These are phyloP conservation scores for Steinernema hermaphroditum DNA, from an alignment of 2,888 invertebrate genomes.

Conservation along the genomic window DNA sequence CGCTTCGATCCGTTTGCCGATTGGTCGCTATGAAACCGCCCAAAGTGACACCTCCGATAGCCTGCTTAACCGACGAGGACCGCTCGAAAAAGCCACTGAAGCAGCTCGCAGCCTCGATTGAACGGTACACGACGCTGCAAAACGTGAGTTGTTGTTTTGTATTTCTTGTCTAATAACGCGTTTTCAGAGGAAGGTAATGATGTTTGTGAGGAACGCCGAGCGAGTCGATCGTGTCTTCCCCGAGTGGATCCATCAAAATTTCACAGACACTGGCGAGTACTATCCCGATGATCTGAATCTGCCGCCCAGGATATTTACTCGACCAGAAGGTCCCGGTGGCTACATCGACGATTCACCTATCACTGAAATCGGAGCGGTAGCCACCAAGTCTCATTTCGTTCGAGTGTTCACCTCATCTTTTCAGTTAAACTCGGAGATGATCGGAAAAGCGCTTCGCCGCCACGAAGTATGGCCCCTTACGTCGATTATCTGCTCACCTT, in stretches of 20 bases:
- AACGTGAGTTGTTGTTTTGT: background rate
- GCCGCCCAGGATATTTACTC: constrained; percentile 75
- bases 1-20: too few species aligned
- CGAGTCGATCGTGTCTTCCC: constrained; percentile 39
- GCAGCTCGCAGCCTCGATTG: background rate
- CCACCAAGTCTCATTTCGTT: background rate
- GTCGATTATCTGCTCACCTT: constrained; percentile 67
- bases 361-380: constrained; percentile 77
- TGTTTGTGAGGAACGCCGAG: constrained; percentile 38
- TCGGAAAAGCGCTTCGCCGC: constrained; percentile 39
- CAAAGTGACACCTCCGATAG: too few species aligned
- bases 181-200: constrained; percentile 33
- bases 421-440: constrained; percentile 37
- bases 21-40: background rate
- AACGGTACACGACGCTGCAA: constrained; percentile 8
- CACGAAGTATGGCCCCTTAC: constrained; percentile 73
- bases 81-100: background rate
- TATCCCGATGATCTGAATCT: constrained; percentile 85
- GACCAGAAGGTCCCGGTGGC: constrained; percentile 73
- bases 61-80: background rate
- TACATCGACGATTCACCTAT: constrained; percentile 85
- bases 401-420: background rate
- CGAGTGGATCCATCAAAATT: constrained; percentile 35
- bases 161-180: background rate
- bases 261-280: constrained; percentile 71